Base-by-base conservation (phyloP, 2,797 vertebrate genomes). In the Esox lucius region DNA sequence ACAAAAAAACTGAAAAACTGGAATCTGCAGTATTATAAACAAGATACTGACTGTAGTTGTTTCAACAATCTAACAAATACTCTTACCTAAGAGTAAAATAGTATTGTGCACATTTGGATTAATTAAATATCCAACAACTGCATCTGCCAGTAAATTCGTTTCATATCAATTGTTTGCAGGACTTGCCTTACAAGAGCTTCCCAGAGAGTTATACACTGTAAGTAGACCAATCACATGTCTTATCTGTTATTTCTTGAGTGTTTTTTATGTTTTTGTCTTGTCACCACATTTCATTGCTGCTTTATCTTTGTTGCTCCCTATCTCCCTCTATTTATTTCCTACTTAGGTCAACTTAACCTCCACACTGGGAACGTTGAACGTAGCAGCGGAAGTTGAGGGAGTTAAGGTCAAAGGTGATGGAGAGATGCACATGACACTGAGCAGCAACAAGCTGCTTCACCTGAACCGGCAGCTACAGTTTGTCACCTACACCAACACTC, bases 381-480 rank as follows among this genome's bases (percentile, higher is more conserved):
- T 97, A 77, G 97, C 95, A 4, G 96, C 95, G 0, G 95, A 95
- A 77, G 96, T 97, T 12, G 92, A 94, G 2, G 94, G 90, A 1
- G 94, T 98, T 64, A 93, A 85, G 82, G 75, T 96, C 72, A 92
- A 84, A 74, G 96, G 96, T 2, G 95, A 94, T 5, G 95, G 96
- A 0, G 92, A 95, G 86, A 91, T 93, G 85, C 93, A 85, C 71
- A 94, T 98, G 85, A 93, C 84, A 4, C 75, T 98, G 64, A 86
- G 87, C 1, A 94, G 95, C 79, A 26, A 80, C 75, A 84, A 84
- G 48, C 87, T 96, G 79, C 91, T 91, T 13, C 94, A 93, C 83
- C 90, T 98, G 79, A 98, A 98, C 86, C 92, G 96, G 31, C 96
- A 98, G 92, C 91, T 98, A 75, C 96, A 98, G 85, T 95, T 97